phyloP scores from a whole-genome alignment of 2,797 vertebrate genomes.

The Gadopsis bispinosus region DNA sequence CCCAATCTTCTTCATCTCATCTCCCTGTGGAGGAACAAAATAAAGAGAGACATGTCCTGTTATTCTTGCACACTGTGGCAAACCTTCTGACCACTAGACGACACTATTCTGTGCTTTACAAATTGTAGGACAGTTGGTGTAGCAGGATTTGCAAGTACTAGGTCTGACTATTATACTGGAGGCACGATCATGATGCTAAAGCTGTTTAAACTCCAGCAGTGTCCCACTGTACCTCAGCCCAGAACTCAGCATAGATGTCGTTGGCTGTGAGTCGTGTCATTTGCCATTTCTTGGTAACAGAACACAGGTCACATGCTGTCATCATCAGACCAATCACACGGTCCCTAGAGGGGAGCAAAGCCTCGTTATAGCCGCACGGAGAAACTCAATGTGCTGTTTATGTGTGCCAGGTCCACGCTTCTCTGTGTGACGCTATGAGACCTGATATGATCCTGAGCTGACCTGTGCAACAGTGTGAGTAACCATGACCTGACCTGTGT shows the following conservation, averaged over 20 bases:
- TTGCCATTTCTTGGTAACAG: conserved; percentile 97
- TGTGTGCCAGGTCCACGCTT: conserved; percentile 29
- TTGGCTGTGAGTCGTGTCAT: conserved; percentile 95
- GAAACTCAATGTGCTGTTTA: conserved; percentile 54
- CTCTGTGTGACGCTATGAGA: conserved; percentile 23
- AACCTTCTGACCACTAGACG: conserved; percentile 33
- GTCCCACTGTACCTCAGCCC: conserved; percentile 92
- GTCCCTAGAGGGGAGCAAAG: conserved; percentile 87
- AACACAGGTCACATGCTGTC: conserved; percentile 99
- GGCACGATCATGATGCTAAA: conserved; percentile 53
- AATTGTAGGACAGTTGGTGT: conserved; percentile 13
- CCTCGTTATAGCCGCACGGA: conserved; percentile 57
- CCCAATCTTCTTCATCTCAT: conserved; percentile 99
- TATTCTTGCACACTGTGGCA: conserved; percentile 25
- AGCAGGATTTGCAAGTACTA: conserved; percentile 37
- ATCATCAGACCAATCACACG: conserved; percentile 98
- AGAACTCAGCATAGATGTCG: conserved; percentile 99
- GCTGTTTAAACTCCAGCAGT: conserved; percentile 54
- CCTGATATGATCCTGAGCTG: conserved; percentile 17
- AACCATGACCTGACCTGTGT: conserved; percentile 87
- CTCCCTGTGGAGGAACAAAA: conserved; percentile 86
- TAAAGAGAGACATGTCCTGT: conserved; percentile 17
- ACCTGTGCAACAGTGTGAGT: conserved; percentile 10
- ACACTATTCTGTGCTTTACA: conserved; percentile 36
- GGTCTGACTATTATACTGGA: conserved; percentile 40